Evolutionary conservation across 1,140 invertebrate genomes (phyloP).

Genomic region (Achatina immaculata): DNA sequence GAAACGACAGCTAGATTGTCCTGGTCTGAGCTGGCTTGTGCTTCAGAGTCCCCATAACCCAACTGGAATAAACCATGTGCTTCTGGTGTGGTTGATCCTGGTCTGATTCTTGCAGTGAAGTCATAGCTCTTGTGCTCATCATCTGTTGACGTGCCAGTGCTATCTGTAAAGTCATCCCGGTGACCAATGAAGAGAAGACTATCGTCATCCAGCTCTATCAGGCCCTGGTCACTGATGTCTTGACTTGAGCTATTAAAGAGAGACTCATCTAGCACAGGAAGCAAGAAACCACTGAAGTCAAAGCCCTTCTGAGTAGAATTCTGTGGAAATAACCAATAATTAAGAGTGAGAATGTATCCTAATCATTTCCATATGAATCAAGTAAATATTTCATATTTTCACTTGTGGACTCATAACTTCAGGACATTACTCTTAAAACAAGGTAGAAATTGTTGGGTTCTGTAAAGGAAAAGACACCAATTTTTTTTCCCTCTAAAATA

Average conservation of each 20-base stretch:
- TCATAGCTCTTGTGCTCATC: constrained; percentile 1
- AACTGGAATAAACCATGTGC: background rate
- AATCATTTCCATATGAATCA: background rate
- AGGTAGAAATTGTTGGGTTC: too few relatives aligned
- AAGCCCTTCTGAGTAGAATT: constrained; percentile 20
- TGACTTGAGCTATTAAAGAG: constrained; percentile 28
- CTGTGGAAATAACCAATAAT: constrained; percentile 7
- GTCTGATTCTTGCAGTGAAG: background rate
- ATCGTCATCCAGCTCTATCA: constrained; percentile 50
- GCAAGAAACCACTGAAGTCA: constrained; percentile 45
- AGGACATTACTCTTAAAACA: too few relatives aligned
- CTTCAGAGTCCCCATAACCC: background rate
- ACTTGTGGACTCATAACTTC: background rate
- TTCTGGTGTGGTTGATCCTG: background rate
- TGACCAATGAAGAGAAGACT: constrained; percentile 47
- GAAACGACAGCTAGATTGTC: background rate
- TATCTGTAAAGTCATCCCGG: constrained; percentile 23
- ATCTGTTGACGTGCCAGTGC: constrained; percentile 5
- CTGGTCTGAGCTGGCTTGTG: background rate
- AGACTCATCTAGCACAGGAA: constrained; percentile 45
- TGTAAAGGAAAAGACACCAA: too few relatives aligned
- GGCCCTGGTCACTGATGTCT: constrained; percentile 39
- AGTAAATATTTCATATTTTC: background rate
- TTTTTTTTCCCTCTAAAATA: too few relatives aligned
- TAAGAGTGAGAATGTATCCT: background rate